Base-by-base conservation (phyloP, 2,797 vertebrate species). In the Cuculus canorus region DNA sequence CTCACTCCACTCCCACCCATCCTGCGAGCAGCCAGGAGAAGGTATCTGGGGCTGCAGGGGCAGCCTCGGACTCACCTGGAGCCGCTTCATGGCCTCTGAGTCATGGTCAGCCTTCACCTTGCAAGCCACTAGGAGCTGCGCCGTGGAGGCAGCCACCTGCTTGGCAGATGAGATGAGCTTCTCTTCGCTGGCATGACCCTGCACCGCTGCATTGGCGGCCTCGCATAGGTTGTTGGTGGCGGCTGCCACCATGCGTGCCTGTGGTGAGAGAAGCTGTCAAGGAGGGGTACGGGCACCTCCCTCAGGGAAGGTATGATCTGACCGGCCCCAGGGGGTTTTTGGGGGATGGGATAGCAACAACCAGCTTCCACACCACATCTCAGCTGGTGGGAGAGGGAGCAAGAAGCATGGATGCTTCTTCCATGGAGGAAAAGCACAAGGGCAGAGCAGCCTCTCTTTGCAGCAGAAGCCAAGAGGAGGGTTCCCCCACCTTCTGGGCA, bases 91-190 rank as follows among this genome's bases (percentile, higher is more conserved):
- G 93, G 98, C 98, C 95, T 99, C 98, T 0, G 98, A 99, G 91
- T 99, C 98, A 10, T 98, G 98, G 96, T 99, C 98, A 15, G 98
- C 98, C 96, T 99, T 99, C 94, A 99, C 98, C 93, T 99, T 99
- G 96, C 98, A 99, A 90, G 98, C 98, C 94, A 99, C 98, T 23
- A 99, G 97, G 5, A 99, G 98, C 96, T 99, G 98, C 0, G 98
- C 98, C 0, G 98, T 98, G 90, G 98, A 99, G 35, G 98, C 98
- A 0, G 98, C 98, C 88, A 99, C 98, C 77, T 99, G 98, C 96
- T 99, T 99, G 91, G 98, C 98, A 0, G 98, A 99, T 1, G 98
- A 98, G 92, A 99, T 99, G 57, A 99, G 98, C 91, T 99, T 99
- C 98, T 99, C 98, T 72, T 99, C 98, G 27, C 98, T 98, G 93